These are phyloP conservation scores for Hephaestus fuliginosus DNA, from an alignment of 2,797 vertebrate species.

Conservation along the genomic window DNA sequence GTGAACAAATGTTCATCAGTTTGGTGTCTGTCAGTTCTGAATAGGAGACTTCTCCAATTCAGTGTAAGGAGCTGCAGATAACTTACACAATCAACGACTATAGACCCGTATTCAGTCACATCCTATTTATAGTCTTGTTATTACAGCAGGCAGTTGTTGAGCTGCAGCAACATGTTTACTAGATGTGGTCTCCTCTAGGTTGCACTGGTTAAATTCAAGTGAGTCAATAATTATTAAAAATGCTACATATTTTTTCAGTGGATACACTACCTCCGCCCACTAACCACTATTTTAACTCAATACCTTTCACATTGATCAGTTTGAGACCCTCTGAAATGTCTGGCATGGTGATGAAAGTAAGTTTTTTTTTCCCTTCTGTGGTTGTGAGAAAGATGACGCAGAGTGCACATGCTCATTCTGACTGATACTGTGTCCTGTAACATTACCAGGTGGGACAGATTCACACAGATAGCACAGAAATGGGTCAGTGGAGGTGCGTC, in stretches of 20 bases:
- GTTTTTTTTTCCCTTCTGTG: neutral
- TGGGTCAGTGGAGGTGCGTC: conserved; percentile 8
- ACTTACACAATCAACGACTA: conserved; percentile 16
- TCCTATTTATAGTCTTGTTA: conserved; percentile 69
- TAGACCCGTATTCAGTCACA: conserved; percentile 20
- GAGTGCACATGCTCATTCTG: conserved; percentile 51
- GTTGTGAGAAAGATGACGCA: conserved; percentile 67
- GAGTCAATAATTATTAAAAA: neutral
- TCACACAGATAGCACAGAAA: conserved; percentile 27
- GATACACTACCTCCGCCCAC: neutral
- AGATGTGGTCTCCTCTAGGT: neutral
- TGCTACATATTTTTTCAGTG: neutral
- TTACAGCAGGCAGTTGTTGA: conserved; percentile 48
- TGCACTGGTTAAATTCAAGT: neutral
- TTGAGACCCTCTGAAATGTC: conserved; percentile 21
- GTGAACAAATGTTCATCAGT: neutral
- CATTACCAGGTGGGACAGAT: conserved; percentile 35
- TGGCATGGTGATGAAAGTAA: conserved; percentile 6
- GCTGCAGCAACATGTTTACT: conserved; percentile 67
- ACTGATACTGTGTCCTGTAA: conserved; percentile 68
- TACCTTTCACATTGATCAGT: neutral
- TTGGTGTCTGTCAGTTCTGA: neutral
- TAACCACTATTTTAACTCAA: neutral
- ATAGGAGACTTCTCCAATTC: neutral
- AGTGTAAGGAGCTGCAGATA: neutral